Conservation (phyloP, 2,797 vertebrate species). For the Gadopsis bispinosus region DNA sequence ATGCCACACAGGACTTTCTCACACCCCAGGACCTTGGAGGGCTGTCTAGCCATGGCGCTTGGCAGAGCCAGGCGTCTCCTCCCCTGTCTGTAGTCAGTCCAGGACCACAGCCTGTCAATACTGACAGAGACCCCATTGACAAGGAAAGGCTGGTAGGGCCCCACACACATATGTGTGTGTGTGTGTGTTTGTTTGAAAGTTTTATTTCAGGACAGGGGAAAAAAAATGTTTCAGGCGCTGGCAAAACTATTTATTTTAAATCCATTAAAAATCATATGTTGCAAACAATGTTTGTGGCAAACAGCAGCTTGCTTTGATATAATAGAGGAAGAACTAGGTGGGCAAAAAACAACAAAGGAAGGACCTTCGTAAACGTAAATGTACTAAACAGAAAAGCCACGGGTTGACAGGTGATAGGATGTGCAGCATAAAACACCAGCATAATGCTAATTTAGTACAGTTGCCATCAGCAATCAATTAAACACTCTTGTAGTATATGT, state of each 20-base stretch:
- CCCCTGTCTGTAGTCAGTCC: constrained; percentile 79
- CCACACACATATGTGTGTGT: constrained; percentile 23
- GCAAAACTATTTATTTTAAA: background rate
- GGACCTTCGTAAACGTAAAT: background rate
- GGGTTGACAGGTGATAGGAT: background rate
- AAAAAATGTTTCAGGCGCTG: background rate
- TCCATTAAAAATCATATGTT: background rate
- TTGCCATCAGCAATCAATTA: constrained; percentile 8
- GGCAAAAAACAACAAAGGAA: background rate
- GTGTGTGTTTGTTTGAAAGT: constrained; percentile 11
- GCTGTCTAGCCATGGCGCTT: constrained; percentile 72
- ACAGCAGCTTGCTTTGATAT: constrained; percentile 7
- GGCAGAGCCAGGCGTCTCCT: constrained; percentile 73
- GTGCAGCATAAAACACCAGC: background rate
- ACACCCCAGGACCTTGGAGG: constrained; percentile 78
- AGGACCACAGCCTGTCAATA: constrained; percentile 76
- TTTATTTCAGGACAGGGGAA: constrained; percentile 16
- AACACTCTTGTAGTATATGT: constrained; percentile 13
- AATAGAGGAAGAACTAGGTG: background rate
- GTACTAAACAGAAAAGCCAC: background rate
- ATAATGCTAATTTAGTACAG: background rate
- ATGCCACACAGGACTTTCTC: constrained; percentile 80
- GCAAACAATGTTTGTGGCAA: background rate
- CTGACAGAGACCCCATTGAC: constrained; percentile 69
- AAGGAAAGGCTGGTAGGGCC: constrained; percentile 34